These are phyloP conservation scores for Nephrocerus scutellatus DNA, from an alignment of 2,888 invertebrate genomes.

Conservation along the genomic window DNA sequence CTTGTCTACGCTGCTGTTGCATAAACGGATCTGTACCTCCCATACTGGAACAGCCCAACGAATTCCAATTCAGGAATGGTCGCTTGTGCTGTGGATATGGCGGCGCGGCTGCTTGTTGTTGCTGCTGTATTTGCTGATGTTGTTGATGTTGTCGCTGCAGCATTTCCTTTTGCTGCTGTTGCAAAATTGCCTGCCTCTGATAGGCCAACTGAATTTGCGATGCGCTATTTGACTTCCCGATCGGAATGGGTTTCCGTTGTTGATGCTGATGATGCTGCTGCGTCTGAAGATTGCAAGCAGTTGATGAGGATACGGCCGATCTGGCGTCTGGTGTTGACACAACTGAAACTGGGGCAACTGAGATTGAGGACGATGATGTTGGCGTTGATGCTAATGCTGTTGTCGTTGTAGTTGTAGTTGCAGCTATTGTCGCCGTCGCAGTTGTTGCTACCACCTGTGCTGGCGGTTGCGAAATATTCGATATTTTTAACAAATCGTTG, in stretches of 20 bases:
- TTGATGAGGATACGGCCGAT: slow-evolving; percentile 36
- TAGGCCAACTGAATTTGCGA: slow-evolving; percentile 41
- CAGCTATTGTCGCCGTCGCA: slow-evolving; percentile 22
- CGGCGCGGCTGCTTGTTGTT: slow-evolving; percentile 18
- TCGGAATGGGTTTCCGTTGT: slow-evolving; percentile 33
- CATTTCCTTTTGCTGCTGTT: slow-evolving; percentile 32
- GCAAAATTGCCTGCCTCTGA: slow-evolving; percentile 30
- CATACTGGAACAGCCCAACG: slow-evolving; percentile 40
- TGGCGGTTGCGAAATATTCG: slow-evolving; percentile 23
- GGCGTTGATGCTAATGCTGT: slow-evolving; percentile 10
- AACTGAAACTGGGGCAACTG: slow-evolving; percentile 8
- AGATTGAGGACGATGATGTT: slow-evolving; percentile 1
- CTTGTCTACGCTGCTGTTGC: slow-evolving; percentile 26
- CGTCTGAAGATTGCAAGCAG: slow-evolving; percentile 29
- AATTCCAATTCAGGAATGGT: slow-evolving; percentile 42
- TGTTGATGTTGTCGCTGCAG: slow-evolving; percentile 23
- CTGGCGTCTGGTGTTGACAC: slow-evolving; percentile 7
- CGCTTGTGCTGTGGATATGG: slow-evolving; percentile 40
- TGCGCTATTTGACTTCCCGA: slow-evolving; percentile 44
- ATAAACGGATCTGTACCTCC: slow-evolving; percentile 37
- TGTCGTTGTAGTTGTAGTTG: slow-evolving; percentile 18
- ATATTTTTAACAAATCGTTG: slow-evolving; percentile 43
- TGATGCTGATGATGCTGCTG: slow-evolving; percentile 25
- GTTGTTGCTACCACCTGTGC: slow-evolving; percentile 18
- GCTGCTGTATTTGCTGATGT: slow-evolving; percentile 24